Percentiles rank a stretch among this genome's conserved stretches.
phyloP scores from a whole-genome alignment of 1,140 invertebrate species.

The Cheumatopsyche charites region DNA sequence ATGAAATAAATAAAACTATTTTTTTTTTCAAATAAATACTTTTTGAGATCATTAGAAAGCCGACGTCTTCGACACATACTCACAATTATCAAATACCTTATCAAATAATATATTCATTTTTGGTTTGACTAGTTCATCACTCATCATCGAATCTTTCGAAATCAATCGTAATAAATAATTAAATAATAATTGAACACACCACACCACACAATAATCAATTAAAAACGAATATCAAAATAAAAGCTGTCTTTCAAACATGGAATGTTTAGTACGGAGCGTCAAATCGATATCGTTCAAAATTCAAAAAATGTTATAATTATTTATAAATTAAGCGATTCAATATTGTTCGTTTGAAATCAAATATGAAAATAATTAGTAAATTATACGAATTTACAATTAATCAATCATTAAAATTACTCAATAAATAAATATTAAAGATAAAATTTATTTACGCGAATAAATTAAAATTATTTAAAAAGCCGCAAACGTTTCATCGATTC shows the following conservation, averaged over 20 bases:
- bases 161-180: conserved; percentile 22
- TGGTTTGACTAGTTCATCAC: conserved; percentile 43
- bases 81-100: conserved; percentile 21
- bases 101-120: conserved; percentile 15
- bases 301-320: too few relatives aligned
- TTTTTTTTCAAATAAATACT: too few relatives aligned
- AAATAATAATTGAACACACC: conserved; percentile 3
- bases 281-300: background rate
- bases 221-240: too few relatives aligned
- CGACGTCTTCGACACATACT: background rate
- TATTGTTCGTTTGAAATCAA: too few relatives aligned
- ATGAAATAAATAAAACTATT: too few relatives aligned
- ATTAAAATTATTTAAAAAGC: too few relatives aligned
- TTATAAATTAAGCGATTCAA: too few relatives aligned
- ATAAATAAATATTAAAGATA: too few relatives aligned
- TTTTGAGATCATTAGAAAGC: conserved; percentile 34
- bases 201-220: conserved; percentile 9
- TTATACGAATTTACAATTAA: too few relatives aligned
- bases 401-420: too few relatives aligned
- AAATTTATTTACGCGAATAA: too few relatives aligned
- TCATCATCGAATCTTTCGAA: conserved; percentile 29
- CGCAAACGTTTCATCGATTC: background rate
- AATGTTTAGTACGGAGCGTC: background rate
- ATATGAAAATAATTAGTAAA: too few relatives aligned
- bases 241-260: background rate